Base-by-base conservation (phyloP, 2,113 vertebrate genomes). In the Tringa solitaria region DNA sequence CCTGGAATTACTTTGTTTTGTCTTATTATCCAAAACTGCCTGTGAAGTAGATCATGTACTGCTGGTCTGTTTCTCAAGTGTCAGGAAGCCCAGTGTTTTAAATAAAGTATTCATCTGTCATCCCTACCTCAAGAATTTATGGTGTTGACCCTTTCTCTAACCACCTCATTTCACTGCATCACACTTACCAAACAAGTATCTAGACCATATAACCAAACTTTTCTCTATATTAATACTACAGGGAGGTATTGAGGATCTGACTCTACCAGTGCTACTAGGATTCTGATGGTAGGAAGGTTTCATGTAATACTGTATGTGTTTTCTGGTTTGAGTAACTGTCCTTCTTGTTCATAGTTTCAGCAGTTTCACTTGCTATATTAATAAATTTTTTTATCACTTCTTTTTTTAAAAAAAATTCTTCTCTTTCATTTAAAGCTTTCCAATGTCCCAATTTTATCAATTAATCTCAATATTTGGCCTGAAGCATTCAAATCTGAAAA, bases 1-100 rank as follows among this genome's bases (percentile, higher is more conserved):
- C 65, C 53, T 87, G 74, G 73, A 96, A 95, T 93, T 56, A 82
- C 35, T 84, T 86, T 88, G 21, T 17, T 92, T 89, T 89, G 60
- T 87, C 63, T 61, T 89, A 69, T 84, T 91, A 87, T 73, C 45
- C 65, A 87, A 89, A 94, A 89, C 45, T 67, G 45, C 12, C 45
- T 37, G 41, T 75, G 54, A 87, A 73, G 74, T 85, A 87, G 70
- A 87, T 87, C 41, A 5, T 77, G 50, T 59, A 33, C 28, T 82
- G 37, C 59, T 69, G 53, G 84, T 95, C 57, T 79, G 30, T 77
- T 89, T 84, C 65, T 73, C 84, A 89, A 82, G 65, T 73, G 67
- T 91, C 69, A 87, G 53, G 53, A 92, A 91, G 39, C 12, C 78
- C 4, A 68, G 53, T 68, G 45, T 37, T 91, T 91, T 82, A 96